Base-by-base conservation (phyloP, 2,888 invertebrate species). In the Antitype chi region DNA sequence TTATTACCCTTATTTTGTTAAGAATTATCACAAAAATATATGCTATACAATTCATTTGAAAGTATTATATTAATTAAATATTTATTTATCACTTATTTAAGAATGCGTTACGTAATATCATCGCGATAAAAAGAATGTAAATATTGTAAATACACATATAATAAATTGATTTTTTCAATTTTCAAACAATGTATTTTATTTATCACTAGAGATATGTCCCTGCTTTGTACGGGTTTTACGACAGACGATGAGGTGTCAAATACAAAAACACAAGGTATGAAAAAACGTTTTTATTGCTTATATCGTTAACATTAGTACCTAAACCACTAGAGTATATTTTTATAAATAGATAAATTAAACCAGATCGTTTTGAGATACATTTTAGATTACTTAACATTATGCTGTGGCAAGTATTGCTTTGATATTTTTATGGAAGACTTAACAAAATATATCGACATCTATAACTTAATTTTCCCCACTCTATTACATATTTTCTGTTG, bases 291-390 rank as follows among this genome's bases (percentile, higher is more conserved):
- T 67, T 70, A 76, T 76, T 70, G 52, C 52, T 68, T 68, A 20
- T 52, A 28, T 23, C 43, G 1, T 53, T 60, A 52, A 20, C 32
- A 38, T 70, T 49, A 77, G 60, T 55, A 71, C 59, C 9, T 77
- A 63, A 23, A 49, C 11, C n/a, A 78, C 69, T 59, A 60, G 15
- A 62, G 7, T 62, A n/a, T 28, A 49, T 20, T 55, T 76, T 9
- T 17, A 59, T 43, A 76, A 69, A 59, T 76, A 62, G 62, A 74
- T 74, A 77, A 77, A 77, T 64, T 32, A 72, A 47, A 59, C 20
- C 59, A 66, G 67, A 67, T 76, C n/a, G 0, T 20, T 43, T 52
- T 49, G 23, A 55, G 13, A 75, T 49, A 32, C 3, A 6, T 25
- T 57, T 15, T n/a, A 74, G 4, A 72, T 74, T 23, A 49, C 20